Base-by-base conservation (phyloP, 2,113 vertebrate species). In the Perca flavescens region DNA sequence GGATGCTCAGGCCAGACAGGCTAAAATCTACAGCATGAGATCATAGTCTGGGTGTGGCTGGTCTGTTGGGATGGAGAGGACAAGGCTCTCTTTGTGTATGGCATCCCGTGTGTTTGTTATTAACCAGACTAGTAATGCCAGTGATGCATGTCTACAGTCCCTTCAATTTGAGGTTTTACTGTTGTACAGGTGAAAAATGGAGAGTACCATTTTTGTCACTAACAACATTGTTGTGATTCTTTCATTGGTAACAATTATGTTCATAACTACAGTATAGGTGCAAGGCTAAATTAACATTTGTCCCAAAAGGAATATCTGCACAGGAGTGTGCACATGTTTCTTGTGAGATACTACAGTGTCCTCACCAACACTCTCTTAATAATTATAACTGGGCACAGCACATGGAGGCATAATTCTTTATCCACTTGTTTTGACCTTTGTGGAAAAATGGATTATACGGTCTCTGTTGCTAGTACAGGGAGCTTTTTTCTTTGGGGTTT, bases 21-120 rank as follows among this genome's bases (percentile, higher is more conserved):
- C 82, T 80, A 66, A 85, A 79, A 84, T 83, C 85, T 88, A 71
- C 65, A 81, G 89, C 68, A 91, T 94, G 89, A 93, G 83, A 89
- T 94, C 94, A 94, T 91, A 79, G 82, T 81, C 65, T 85, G 94
- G 93, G 93, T 90, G 94, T 92, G 93, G 92, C 89, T 9, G 77
- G 22, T 46, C 66, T 87, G 76, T 36, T 71, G 47, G 61, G 81
- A 84, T 85, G 72, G 74, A 80, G 53, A 74, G 65, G 63, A 76
- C 61, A 67, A 40, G 65, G 50, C 57, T 78, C 15, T 84, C 74
- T 90, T 56, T 90, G 81, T 85, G 54, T 77, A n/a, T 60, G 43
- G 36, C 47, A 52, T 17, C 56, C 2, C 46, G 71, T 68, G 28
- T 74, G 70, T 73, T 77, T 79, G 40, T 64, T 72, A 54, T 87